phyloP scores from a whole-genome alignment of 2,113 vertebrate genomes.

The Boleophthalmus pectinirostris region DNA sequence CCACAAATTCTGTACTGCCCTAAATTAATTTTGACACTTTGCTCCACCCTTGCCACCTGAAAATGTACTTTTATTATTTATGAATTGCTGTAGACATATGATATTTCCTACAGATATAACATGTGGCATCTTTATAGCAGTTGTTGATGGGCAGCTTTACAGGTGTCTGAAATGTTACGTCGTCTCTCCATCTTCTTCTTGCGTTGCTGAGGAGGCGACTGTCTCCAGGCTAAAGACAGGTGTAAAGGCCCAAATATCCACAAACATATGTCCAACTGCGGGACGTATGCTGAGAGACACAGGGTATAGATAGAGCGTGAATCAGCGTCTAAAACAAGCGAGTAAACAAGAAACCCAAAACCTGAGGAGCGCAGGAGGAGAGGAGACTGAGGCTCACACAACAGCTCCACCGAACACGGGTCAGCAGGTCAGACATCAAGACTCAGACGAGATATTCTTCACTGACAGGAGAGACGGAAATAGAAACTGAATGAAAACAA shows the following conservation, averaged over 20 bases:
- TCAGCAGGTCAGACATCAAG: background rate
- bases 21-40: too few species aligned
- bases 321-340: slow-evolving; percentile 66
- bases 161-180: slow-evolving; percentile 20
- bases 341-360: slow-evolving; percentile 69
- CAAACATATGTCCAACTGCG: slow-evolving; percentile 39
- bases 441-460: background rate
- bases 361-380: slow-evolving; percentile 27
- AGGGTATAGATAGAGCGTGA: slow-evolving; percentile 54
- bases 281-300: slow-evolving; percentile 32
- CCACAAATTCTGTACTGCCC: too few species aligned
- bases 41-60: background rate
- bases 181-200: slow-evolving; percentile 8
- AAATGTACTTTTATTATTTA: background rate
- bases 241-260: slow-evolving; percentile 20
- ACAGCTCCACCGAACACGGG: background rate
- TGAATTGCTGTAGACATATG: background rate
- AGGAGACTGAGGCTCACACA: background rate
- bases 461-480: background rate
- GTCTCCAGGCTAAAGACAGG: slow-evolving; percentile 38
- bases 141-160: slow-evolving; percentile 16
- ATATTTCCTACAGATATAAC: background rate
- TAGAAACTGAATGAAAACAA: background rate
- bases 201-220: slow-evolving; percentile 55
- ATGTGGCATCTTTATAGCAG: background rate